Evolutionary conservation across 2,888 invertebrate genomes (phyloP).

Genomic region (Sipha maydis): DNA sequence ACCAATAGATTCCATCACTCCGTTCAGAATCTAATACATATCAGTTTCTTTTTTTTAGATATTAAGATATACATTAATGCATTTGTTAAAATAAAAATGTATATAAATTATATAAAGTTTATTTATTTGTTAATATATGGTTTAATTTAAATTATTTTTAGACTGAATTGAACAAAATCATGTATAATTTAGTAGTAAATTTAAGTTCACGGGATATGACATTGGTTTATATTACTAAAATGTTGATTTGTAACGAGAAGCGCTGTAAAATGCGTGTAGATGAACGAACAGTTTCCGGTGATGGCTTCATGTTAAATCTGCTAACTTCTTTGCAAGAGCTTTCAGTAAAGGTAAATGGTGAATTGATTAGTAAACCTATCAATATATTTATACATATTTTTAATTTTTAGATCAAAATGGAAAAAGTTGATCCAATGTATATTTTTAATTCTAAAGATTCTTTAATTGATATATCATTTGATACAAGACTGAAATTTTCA

Average conservation of each 20-base stretch:
- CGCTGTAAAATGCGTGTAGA: constrained; percentile 91
- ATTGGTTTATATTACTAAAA: constrained; percentile 80
- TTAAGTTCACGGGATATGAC: constrained; percentile 82
- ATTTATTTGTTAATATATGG: not conserved
- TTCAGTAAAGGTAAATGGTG: constrained; percentile 75
- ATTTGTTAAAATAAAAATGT: no score
- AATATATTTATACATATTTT: not conserved
- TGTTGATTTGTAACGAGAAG: constrained; percentile 84
- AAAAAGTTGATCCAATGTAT: constrained; percentile 89
- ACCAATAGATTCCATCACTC: no score
- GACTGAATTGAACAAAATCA: constrained; percentile 80
- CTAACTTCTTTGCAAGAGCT: constrained; percentile 90
- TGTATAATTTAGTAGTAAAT: constrained; percentile 86
- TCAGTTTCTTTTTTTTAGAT: no score
- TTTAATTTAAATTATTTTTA: constrained; percentile 65
- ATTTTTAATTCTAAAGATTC: constrained; percentile 76
- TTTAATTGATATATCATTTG: constrained; percentile 77
- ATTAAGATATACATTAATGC: no score
- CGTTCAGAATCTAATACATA: no score
- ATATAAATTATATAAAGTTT: not conserved
- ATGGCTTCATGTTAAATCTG: constrained; percentile 95
- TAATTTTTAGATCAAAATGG: constrained; percentile 76
- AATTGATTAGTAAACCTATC: constrained; percentile 23
- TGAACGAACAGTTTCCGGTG: constrained; percentile 86
- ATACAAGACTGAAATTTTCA: constrained; percentile 83